Base-by-base conservation (phyloP, 1,140 invertebrate genomes). In the Caenorhabditis inopinata region DNA sequence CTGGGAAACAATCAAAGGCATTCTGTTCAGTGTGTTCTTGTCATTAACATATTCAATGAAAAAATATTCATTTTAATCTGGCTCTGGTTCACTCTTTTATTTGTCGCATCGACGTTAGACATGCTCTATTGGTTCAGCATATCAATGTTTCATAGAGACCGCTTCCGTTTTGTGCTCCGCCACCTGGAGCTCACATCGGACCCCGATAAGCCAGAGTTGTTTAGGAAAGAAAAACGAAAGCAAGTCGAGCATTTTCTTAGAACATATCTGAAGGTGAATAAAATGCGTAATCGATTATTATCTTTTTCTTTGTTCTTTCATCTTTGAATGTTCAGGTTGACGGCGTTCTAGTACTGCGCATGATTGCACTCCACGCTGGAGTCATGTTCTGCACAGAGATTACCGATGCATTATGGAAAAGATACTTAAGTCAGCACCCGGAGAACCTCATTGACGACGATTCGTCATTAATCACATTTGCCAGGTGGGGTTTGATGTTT, bases 11-110 rank as follows among this genome's bases (percentile, higher is more conserved):
- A 87, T 74, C 87, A 90, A 46, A 89, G 91, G 38, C 88, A 88
- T 62, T 87, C 84, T 12, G 87, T 89, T 11, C 88, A 91, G 81
- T 91, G 91, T 85, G 90, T 90, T 21, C 88, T 91, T 58, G 90
- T 91, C 16, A 91, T 91, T 53, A 91, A 91, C 83, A 87, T 91
- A 27, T 91, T 91, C 85, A 91, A 91, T 85, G 91, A 91, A 85
- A 90, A 90, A 79, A 89, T 90, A 23, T 90, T 90, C 81, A 88
- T 89, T 58, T 68, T 91, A 53, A 83, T 91, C 25, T 91, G 91
- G 91, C 90, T 91, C 78, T 91, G 91, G 91, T 90, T 90, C 42
- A 87, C 90, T 4, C 89, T 91, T 73, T 86, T 91, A n/a, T 89
- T 90, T 76, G 85, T 90, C 14, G 85, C 90, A n/a, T 89, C 90